Conservation (phyloP, 2,888 invertebrate species). For the Dynastes hyllus region DNA sequence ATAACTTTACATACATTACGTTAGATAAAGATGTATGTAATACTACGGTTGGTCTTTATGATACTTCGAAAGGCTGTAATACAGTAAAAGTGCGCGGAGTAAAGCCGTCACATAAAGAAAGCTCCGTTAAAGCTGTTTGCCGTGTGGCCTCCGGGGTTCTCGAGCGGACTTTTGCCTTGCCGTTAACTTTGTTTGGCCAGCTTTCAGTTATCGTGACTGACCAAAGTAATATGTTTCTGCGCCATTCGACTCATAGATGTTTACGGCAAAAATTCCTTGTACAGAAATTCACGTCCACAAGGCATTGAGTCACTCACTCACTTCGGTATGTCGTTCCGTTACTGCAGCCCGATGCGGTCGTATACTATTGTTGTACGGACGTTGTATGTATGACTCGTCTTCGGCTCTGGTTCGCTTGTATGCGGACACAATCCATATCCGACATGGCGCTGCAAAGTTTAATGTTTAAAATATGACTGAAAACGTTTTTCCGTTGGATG, state of each 20-base stretch:
- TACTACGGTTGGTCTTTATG: slow-evolving; percentile 46
- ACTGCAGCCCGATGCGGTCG: background rate
- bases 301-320: slow-evolving; percentile 23
- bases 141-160: slow-evolving; percentile 36
- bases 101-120: slow-evolving; percentile 50
- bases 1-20: slow-evolving; percentile 35
- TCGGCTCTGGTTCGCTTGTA: slow-evolving; percentile 21
- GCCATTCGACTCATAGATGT: slow-evolving; percentile 29
- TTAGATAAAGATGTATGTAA: slow-evolving; percentile 28
- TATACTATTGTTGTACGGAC: too few species aligned
- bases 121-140: slow-evolving; percentile 47
- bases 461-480: slow-evolving; percentile 37
- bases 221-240: slow-evolving; percentile 43
- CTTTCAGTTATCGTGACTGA: slow-evolving; percentile 49
- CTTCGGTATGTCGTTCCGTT: slow-evolving; percentile 12
- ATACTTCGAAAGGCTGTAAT: slow-evolving; percentile 37
- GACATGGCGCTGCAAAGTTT: slow-evolving; percentile 33
- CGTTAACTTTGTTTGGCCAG: slow-evolving; percentile 48
- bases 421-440: slow-evolving; percentile 28
- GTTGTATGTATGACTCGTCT: background rate
- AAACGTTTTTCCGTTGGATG: slow-evolving; percentile 21
- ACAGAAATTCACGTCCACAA: slow-evolving; percentile 31
- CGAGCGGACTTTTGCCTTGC: slow-evolving; percentile 32
- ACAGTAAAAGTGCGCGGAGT: slow-evolving; percentile 42
- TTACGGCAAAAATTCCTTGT: slow-evolving; percentile 40